Base-by-base conservation (phyloP, 1,140 invertebrate genomes). In the Tetramorium alpestre region DNA sequence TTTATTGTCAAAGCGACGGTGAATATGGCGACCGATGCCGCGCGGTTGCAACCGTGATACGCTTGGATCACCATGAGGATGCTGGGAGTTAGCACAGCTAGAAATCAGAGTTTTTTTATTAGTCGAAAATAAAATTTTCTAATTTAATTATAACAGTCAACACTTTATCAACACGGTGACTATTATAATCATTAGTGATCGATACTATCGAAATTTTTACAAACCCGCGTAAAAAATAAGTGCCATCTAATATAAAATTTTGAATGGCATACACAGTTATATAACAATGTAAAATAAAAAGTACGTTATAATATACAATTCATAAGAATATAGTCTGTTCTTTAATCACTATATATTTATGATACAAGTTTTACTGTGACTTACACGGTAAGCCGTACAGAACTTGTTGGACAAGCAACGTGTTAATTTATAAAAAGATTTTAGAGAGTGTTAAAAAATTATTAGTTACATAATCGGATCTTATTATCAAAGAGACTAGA, bases 1-100 rank as follows among this genome's bases (percentile, higher is more conserved):
- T 98, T 98, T 88, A 98, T 97, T 33, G 98, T 98, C 1, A 98
- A 92, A 0, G 97, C 97, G 7, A 96, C 92, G 0, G 98, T 98
- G 91, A 98, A 98, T 81, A 98, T 97, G 0, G 96, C 94, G 13
- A 98, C 97, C 0, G 98, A 97, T 87, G 97, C 96, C 18, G 95
- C 92, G n/a, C 96, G 96, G 93, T 97, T 96, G 90, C 96, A 96
- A 16, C 97, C 97, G 67, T 97, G 95, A 94, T 97, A 97, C 0
- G 97, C 97, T 92, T 97, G 96, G 0, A 96, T 92, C 3, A 98
- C 93, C 97, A 98, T 97, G 88, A 97, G 93, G 2, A 97, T 80
- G 72, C 97, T 97, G 69, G 97, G 96, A 60, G 93, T 94, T 47
- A 96, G 89, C 16, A 97, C 94, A 51, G 97, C 97, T 97, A 89